Conservation (phyloP, 2,888 invertebrate species). For the Nymphalis polychloros region DNA sequence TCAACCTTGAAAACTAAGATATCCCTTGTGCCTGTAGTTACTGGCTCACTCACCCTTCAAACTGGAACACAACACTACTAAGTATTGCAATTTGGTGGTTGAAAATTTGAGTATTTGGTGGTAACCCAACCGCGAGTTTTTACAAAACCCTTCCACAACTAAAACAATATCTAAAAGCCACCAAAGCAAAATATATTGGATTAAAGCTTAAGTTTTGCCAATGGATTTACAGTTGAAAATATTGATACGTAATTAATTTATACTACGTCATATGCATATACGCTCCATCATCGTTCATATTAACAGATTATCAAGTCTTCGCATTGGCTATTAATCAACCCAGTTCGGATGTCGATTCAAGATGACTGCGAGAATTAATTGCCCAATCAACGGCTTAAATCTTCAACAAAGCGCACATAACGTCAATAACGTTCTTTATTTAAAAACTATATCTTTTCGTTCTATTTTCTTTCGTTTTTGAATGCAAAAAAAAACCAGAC, state of each 20-base stretch:
- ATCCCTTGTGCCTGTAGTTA: too few species aligned
- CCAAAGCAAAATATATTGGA: too few species aligned
- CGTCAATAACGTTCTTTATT: background rate
- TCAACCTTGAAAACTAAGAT: too few species aligned
- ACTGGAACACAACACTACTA: too few species aligned
- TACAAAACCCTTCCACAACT: too few species aligned
- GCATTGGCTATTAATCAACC: slow-evolving; percentile 55
- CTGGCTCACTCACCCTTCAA: too few species aligned
- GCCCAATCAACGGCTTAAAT: slow-evolving; percentile 42
- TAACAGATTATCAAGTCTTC: slow-evolving; percentile 35
- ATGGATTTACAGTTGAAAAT: background rate
- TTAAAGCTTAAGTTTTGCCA: too few species aligned
- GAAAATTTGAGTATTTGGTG: too few species aligned
- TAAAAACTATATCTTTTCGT: background rate
- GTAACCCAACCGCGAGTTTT: too few species aligned
- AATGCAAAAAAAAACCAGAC: background rate
- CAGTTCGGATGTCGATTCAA: slow-evolving; percentile 54
- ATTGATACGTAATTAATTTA: slow-evolving; percentile 9
- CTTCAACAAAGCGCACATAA: background rate
- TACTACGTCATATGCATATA: slow-evolving; percentile 1
- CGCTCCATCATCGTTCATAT: slow-evolving; percentile 18
- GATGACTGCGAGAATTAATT: slow-evolving; percentile 62
- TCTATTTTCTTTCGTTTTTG: background rate
- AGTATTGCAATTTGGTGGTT: too few species aligned
- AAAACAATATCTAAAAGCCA: too few species aligned